Evolutionary conservation across 23 tunicate species (phyloP).

Genomic region (Botrylloides violaceus): DNA sequence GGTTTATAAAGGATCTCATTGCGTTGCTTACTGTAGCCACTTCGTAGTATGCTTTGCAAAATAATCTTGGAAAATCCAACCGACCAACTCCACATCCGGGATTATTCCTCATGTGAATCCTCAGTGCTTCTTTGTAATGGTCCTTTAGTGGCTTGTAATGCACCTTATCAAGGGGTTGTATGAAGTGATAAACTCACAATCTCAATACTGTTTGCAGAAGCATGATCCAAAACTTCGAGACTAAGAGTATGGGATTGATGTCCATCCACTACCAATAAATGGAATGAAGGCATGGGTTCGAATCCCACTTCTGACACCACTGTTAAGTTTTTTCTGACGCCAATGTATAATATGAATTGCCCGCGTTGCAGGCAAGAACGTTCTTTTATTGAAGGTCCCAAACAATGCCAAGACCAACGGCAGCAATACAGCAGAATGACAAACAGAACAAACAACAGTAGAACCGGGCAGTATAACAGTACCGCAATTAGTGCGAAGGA

Average conservation of each 20-base stretch:
- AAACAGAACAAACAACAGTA: too few species aligned
- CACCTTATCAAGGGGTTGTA: conserved; percentile 28
- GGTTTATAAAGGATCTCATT: too few species aligned
- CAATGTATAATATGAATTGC: too few species aligned
- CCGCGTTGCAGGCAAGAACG: too few species aligned
- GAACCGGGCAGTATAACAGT: too few species aligned
- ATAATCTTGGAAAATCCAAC: conserved; percentile 26
- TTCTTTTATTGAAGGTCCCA: too few species aligned
- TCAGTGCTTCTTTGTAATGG: conserved; percentile 25
- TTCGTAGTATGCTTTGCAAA: conserved; percentile 11
- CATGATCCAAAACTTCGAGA: conserved; percentile 5
- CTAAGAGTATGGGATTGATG: background rate
- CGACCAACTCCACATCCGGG: conserved; percentile 25
- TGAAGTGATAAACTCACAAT: conserved; percentile 11
- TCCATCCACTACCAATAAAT: background rate
- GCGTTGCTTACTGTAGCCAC: conserved; percentile 20
- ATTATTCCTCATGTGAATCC: conserved; percentile 20
- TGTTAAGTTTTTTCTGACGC: too few species aligned
- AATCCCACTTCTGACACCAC: too few species aligned
- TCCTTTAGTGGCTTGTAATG: conserved; percentile 29
- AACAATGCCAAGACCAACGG: too few species aligned
- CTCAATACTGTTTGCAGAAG: conserved; percentile 19
- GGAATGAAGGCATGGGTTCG: too few species aligned
- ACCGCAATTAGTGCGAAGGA: too few species aligned
- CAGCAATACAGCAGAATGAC: too few species aligned